Evolutionary conservation across 2,888 invertebrate species (phyloP), one percentile per base, ranked within the genome.

Genomic region (Nyleta sp.): DNA sequence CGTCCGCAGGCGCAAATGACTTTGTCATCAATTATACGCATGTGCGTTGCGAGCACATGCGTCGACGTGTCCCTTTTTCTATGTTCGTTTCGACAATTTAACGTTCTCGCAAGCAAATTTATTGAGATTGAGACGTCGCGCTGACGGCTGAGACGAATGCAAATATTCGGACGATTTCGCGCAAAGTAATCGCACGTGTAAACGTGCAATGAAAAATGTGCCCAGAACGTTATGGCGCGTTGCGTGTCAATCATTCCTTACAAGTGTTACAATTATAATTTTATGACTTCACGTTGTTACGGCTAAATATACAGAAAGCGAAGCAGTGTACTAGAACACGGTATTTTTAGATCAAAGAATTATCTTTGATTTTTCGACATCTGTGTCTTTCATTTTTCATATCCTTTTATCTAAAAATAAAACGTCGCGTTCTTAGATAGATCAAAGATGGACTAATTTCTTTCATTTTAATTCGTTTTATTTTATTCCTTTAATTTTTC

Each of bases 281-380:
- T 59, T 44, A 44, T 52, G 48, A 20, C 46, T 28, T 17, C 38
- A 28, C 8, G 38, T 50, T 38, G 38, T 35, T 17, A 38, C 0
- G 6, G 28, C 44, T 71, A 62, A 62, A 71, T 62, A 71, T 71
- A 70, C 10, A 7, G 7, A 17, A 10, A 5, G 10, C 7, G 15
- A 13, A 18, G 22, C 11, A 24, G 33, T 28, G 28, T 28, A 17
- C 15, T 15, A 22, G 18, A 48, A 50, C 11, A 33, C 22, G 53
- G 44, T 74, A 74, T 67, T 67, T 74, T 67, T 44, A 53, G 74
- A 74, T 74, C 74, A 74, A 74, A 74, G 74, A 67, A 74, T 74
- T 60, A 64, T 67, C 48, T 60, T 74, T 35, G 50, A 65, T 60
- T 53, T 60, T 60, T 67, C 42, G 42, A 65, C 73, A 67, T 64